phyloP scores from a whole-genome alignment of 2,888 invertebrate genomes.

The Byasa hedistus region DNA sequence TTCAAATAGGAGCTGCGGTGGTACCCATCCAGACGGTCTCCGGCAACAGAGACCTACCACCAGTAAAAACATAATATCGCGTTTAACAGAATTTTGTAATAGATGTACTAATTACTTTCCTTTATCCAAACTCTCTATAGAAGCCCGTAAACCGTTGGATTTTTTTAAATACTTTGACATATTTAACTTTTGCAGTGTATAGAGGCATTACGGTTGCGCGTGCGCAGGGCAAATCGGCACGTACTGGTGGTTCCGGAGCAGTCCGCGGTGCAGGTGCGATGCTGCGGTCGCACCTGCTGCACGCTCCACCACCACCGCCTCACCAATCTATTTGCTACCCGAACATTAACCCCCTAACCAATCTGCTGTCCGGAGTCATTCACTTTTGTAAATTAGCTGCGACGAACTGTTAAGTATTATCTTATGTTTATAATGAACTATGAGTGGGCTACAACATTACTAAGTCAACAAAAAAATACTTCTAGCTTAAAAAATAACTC shows the following conservation, averaged over 20 bases:
- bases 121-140: too few species aligned
- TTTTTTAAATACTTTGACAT: too few species aligned
- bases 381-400: slow-evolving; percentile 9
- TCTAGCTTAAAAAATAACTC: too few species aligned
- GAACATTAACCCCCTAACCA: slow-evolving; percentile 12
- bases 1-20: too few species aligned
- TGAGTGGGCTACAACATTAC: too few species aligned
- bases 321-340: slow-evolving; percentile 16
- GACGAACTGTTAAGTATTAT: not conserved
- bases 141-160: too few species aligned
- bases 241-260: slow-evolving; percentile 59
- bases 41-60: too few species aligned
- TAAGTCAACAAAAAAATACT: too few species aligned
- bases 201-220: slow-evolving; percentile 33
- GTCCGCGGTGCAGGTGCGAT: slow-evolving; percentile 58
- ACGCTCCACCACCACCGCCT: slow-evolving; percentile 32
- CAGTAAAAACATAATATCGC: too few species aligned
- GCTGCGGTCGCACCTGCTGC: slow-evolving; percentile 52
- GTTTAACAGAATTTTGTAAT: too few species aligned
- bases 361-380: slow-evolving; percentile 8
- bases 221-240: slow-evolving; percentile 62
- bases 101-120: too few species aligned
- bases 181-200: not conserved
- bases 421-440: not conserved
- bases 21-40: too few species aligned